Percentiles rank a stretch among this genome's conserved stretches.
Conservation (phyloP, 2,113 vertebrate genomes). For the Trachemys scripta region DNA sequence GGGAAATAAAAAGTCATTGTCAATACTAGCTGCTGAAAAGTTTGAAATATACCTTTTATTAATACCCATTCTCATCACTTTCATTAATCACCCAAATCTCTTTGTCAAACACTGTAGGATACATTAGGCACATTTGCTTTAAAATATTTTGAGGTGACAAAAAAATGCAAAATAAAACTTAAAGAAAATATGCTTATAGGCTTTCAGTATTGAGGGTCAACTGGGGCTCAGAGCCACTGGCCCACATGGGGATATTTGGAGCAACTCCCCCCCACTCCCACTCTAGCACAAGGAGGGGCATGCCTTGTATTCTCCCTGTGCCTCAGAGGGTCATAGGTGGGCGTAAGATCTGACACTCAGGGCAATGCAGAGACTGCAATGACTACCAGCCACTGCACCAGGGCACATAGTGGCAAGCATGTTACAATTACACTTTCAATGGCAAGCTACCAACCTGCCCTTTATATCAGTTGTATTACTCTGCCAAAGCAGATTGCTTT, state of each 20-base stretch:
- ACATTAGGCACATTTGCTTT: background rate
- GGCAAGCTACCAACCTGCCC: background rate
- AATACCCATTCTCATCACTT: background rate
- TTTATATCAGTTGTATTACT: background rate
- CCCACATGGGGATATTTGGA: background rate
- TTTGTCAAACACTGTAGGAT: background rate
- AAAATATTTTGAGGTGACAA: background rate
- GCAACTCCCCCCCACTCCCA: fast-evolving
- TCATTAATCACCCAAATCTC: background rate
- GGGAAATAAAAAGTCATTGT: background rate
- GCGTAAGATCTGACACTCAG: background rate
- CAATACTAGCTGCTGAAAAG: background rate
- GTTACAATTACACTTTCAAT: background rate
- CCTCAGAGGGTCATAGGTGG: background rate
- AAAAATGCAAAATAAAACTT: background rate
- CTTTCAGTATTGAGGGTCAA: background rate
- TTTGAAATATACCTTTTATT: background rate
- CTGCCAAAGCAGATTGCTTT: conserved; percentile 43
- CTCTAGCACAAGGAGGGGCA: background rate
- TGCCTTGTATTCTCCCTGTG: background rate
- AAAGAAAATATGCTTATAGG: background rate
- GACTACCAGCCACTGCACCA: background rate
- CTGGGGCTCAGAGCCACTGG: background rate
- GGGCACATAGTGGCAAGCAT: conserved; percentile 14
- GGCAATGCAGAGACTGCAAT: background rate